Conservation (phyloP, 1,140 invertebrate genomes). For the Aricia agestis region DNA sequence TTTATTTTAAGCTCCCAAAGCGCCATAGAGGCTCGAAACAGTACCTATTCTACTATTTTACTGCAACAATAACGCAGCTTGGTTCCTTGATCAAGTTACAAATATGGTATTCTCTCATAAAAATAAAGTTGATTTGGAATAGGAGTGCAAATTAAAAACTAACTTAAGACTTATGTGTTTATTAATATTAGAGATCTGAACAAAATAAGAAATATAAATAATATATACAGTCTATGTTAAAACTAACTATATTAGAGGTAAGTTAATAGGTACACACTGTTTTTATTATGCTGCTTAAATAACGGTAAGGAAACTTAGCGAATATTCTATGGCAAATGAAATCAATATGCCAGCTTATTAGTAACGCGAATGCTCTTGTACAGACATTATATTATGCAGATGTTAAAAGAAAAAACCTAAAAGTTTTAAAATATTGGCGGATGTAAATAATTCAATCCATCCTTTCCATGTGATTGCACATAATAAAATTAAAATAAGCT, state of each 20-base stretch:
- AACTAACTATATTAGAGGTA: slow-evolving; percentile 73
- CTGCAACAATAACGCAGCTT: too few species aligned
- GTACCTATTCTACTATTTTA: too few species aligned
- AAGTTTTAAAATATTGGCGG: slow-evolving; percentile 44
- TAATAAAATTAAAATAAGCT: slow-evolving; percentile 56
- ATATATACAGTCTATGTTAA: slow-evolving; percentile 76
- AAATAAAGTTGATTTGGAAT: too few species aligned
- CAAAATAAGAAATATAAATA: slow-evolving; percentile 76
- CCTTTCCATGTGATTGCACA: slow-evolving; percentile 63
- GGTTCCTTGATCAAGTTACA: too few species aligned
- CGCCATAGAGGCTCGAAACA: too few species aligned
- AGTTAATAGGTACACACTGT: slow-evolving; percentile 73
- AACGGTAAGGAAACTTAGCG: slow-evolving; percentile 49
- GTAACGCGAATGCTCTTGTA: slow-evolving; percentile 42
- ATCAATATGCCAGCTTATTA: slow-evolving; percentile 44
- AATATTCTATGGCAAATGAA: slow-evolving; percentile 54
- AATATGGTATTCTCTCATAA: too few species aligned
- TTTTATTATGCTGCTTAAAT: slow-evolving; percentile 47
- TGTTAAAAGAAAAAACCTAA: slow-evolving; percentile 44
- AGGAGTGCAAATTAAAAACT: slow-evolving; percentile 21
- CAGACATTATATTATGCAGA: slow-evolving; percentile 39
- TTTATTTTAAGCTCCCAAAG: background rate
- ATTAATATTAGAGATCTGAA: slow-evolving; percentile 77
- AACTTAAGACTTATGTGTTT: slow-evolving; percentile 72
- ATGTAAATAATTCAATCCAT: slow-evolving; percentile 66